Evolutionary conservation across 2,888 invertebrate genomes (phyloP).

Genomic region (Helicoverpa assulta): DNA sequence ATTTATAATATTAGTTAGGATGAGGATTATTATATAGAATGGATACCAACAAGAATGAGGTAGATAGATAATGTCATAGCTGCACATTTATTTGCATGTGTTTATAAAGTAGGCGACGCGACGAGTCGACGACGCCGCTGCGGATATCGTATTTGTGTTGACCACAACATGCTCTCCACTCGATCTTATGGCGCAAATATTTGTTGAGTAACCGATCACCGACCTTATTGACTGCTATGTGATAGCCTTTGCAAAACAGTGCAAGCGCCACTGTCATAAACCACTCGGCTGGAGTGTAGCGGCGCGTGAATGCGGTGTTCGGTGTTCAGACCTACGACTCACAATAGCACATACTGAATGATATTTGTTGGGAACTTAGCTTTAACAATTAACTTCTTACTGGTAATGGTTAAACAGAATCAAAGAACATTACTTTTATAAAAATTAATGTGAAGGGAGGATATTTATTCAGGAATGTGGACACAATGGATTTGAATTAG

Average conservation of each 20-base stretch:
- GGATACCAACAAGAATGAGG: slow-evolving; percentile 5
- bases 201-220: slow-evolving; percentile 81
- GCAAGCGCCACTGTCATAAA: slow-evolving; percentile 68
- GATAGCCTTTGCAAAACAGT: slow-evolving; percentile 81
- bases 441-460: no score
- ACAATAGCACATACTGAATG: slow-evolving; percentile 31
- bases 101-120: slow-evolving; percentile 37
- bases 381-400: slow-evolving; percentile 1
- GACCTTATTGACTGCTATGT: slow-evolving; percentile 79
- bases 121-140: slow-evolving; percentile 51
- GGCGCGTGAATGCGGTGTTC: slow-evolving; percentile 28
- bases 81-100: slow-evolving; percentile 48
- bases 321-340: slow-evolving; percentile 31
- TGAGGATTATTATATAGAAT: slow-evolving; percentile 16
- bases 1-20: no score
- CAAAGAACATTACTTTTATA: not conserved
- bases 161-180: slow-evolving; percentile 75
- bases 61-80: slow-evolving; percentile 25
- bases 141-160: slow-evolving; percentile 79
- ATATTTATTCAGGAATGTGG: no score
- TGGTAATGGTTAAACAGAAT: no score
- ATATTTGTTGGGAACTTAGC: not conserved
- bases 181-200: slow-evolving; percentile 82
- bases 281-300: slow-evolving; percentile 35
- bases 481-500: no score